phyloP scores from a whole-genome alignment of 2,113 vertebrate genomes.

The Sinosuthora webbiana region DNA sequence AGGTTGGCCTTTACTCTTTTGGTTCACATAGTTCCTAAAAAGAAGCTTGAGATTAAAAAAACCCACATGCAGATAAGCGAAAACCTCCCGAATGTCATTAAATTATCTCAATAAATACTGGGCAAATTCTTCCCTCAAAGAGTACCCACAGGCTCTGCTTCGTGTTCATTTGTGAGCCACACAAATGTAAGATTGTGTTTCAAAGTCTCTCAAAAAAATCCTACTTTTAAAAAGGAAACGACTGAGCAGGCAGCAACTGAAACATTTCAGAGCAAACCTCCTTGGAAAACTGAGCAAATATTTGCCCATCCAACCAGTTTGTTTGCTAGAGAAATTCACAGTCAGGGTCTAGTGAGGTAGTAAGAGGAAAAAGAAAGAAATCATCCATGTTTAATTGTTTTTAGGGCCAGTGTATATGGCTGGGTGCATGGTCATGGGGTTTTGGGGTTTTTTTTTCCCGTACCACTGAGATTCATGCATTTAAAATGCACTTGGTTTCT shows the following conservation, averaged over 20 bases:
- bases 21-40: background rate
- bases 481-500: constrained; percentile 6
- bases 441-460: background rate
- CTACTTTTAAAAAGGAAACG: background rate
- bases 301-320: constrained; percentile 67
- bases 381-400: background rate
- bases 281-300: constrained; percentile 66
- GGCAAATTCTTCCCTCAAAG: background rate
- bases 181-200: background rate
- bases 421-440: background rate
- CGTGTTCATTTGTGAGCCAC: background rate
- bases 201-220: background rate
- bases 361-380: constrained; percentile 56
- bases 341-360: constrained; percentile 40
- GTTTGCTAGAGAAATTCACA: constrained; percentile 78
- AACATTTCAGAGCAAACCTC: constrained; percentile 45
- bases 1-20: background rate
- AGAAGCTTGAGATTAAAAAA: background rate
- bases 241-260: constrained; percentile 60
- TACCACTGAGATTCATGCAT: background rate
- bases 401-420: background rate
- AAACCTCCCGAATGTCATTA: background rate
- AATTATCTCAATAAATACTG: background rate
- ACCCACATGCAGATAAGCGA: background rate
- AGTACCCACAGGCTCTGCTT: background rate